Conservation (phyloP, 2,888 invertebrate genomes). For the Gortyna flavago region DNA sequence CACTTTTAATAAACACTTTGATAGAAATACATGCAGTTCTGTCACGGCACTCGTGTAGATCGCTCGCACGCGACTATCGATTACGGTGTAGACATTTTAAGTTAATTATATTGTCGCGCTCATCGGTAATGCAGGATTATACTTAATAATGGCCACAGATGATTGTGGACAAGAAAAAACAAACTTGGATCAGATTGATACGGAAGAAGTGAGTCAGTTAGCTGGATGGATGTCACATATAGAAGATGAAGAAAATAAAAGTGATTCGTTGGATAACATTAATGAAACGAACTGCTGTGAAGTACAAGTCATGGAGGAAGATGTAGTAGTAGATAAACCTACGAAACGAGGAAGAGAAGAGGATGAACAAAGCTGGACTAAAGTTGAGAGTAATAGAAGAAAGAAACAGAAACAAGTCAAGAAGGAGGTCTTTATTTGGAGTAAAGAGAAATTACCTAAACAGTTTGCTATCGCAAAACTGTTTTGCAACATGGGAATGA, state of each 20-base stretch:
- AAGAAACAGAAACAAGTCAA: conserved; percentile 3
- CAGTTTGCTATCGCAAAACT: conserved; percentile 41
- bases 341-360: conserved; percentile 7
- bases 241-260: neutral
- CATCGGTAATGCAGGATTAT: neutral
- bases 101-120: neutral
- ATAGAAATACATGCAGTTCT: too few species aligned
- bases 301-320: conserved; percentile 5
- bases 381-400: neutral
- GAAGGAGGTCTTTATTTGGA: neutral
- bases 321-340: neutral
- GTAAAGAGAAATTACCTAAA: conserved; percentile 22
- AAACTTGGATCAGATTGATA: neutral
- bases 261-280: neutral
- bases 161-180: neutral
- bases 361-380: conserved; percentile 3
- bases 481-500: conserved; percentile 13
- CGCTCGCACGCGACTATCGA: neutral
- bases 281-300: neutral
- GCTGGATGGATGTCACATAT: neutral
- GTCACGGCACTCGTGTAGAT: neutral
- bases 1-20: too few species aligned
- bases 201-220: neutral
- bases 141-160: neutral
- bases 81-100: neutral